These are phyloP conservation scores for Synodontis membranacea DNA, from an alignment of 2,113 vertebrate genomes.

Conservation along the genomic window DNA sequence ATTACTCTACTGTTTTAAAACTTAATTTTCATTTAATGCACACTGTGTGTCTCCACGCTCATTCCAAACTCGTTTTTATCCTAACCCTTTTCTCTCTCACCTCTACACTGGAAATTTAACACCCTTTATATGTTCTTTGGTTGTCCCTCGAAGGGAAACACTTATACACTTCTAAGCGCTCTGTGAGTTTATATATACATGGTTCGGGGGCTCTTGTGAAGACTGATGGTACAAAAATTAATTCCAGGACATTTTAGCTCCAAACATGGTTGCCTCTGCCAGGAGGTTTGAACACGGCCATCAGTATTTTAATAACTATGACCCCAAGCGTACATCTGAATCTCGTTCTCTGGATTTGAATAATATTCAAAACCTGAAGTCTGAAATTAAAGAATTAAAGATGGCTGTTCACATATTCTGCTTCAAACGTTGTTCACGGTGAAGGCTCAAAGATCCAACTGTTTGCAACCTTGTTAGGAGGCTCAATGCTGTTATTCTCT, in stretches of 20 bases:
- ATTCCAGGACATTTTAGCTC: neutral
- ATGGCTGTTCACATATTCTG: neutral
- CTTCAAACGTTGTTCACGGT: neutral
- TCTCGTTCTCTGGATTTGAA: neutral
- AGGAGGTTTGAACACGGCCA: neutral
- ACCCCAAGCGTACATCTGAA: neutral
- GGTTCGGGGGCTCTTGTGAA: neutral
- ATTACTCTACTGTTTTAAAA: neutral
- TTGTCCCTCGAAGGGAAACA: no score
- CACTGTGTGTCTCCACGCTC: neutral
- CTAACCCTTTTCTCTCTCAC: neutral
- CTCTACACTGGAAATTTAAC: neutral
- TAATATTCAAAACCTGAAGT: neutral
- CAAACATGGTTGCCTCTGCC: neutral
- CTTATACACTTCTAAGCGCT: neutral
- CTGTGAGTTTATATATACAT: neutral
- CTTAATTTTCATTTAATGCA: neutral
- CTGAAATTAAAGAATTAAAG: neutral
- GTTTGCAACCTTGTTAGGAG: neutral
- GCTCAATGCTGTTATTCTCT: neutral
- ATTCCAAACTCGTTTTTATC: neutral
- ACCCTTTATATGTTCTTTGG: no score
- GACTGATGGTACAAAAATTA: neutral
- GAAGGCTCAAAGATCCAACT: neutral
- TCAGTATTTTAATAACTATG: no score